Percentiles rank a stretch among this genome's conserved stretches.
phyloP scores from a whole-genome alignment of 30 jellyfish, hydroid and myxozoan genomes.

The Cassiopea andromeda region DNA sequence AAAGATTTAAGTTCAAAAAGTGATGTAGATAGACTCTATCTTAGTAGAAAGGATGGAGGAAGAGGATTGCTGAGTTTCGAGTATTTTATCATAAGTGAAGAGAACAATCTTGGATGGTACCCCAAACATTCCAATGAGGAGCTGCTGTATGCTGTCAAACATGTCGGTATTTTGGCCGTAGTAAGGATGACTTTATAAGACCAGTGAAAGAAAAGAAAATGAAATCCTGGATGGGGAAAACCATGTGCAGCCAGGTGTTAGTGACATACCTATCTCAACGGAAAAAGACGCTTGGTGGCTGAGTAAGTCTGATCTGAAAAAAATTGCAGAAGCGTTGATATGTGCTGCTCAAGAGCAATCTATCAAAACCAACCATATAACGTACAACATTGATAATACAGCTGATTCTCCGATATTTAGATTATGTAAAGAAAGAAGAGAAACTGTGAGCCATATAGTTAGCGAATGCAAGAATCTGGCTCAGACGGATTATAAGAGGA shows the following conservation, averaged over 20 bases:
- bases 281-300: slow-evolving; percentile 29
- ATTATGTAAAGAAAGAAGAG: slow-evolving; percentile 17
- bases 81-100: not conserved
- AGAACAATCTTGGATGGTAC: not conserved
- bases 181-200: not conserved
- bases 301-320: slow-evolving; percentile 3
- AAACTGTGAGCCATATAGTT: slow-evolving; percentile 9
- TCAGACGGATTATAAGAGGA: slow-evolving; percentile 5
- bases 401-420: slow-evolving; percentile 6
- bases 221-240: slow-evolving; percentile 2
- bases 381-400: slow-evolving; percentile 8
- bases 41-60: slow-evolving; percentile 6
- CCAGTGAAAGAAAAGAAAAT: not conserved
- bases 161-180: not conserved
- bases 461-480: slow-evolving; percentile 20
- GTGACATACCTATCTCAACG: not conserved
- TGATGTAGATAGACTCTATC: slow-evolving; percentile 11
- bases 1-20: slow-evolving; percentile 5
- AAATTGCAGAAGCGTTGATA: slow-evolving; percentile 7
- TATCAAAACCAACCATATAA: not conserved
- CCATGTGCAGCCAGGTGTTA: not conserved
- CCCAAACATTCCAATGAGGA: not conserved
- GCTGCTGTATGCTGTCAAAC: not conserved
- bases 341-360: slow-evolving; percentile 37
- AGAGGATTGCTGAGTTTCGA: not conserved